Evolutionary conservation across 1,140 invertebrate genomes (phyloP), one percentile per base, ranked within the genome.

Genomic region (Dendrolimus punctatus): DNA sequence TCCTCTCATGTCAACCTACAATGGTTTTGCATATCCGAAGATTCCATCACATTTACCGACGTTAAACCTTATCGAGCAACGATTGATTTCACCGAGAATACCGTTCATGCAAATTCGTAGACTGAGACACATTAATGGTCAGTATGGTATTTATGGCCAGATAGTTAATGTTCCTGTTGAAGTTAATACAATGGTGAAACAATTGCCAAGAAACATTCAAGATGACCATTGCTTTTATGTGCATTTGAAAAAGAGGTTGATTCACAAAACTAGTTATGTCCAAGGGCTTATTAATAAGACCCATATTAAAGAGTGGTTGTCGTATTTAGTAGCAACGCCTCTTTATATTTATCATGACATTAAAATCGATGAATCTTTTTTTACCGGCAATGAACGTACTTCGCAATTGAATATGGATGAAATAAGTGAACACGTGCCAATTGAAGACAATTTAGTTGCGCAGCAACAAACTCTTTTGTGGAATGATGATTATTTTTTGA

Each of bases 221-320:
- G 58, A 64, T 42, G 58, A 61, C n/a, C 62, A 61, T 51, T 64
- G 54, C 40, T 42, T 64, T 53, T 53, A 64, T 50, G 57, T 59
- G 7, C 50, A 64, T 49, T 40, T 64, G 6, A 51, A 64, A 49
- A 60, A 54, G 43, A 64, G 60, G 38, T 36, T 43, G 9, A 57
- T 57, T 51, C 46, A 60, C 44, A 60, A 60, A 54, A 49, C 50
- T 48, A 60, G 54, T 42, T 52, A 40, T 46, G 43, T 60, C n/a
- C 51, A 53, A 4, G 55, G 53, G 4, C 49, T 64, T 9, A 58
- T 60, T 49, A 58, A 57, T 46, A 61, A 53, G 6, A 53, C 8
- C 6, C 6, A 39, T 7, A 55, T 62, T 45, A 55, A 49, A 55
- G 38, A 48, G n/a, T 62, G 58, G 62, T 51, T 64, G 48, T 43